Percentiles rank a stretch among this genome's conserved stretches.
Evolutionary conservation across 2,888 invertebrate genomes (phyloP).

Genomic region (Mythimna albipuncta): DNA sequence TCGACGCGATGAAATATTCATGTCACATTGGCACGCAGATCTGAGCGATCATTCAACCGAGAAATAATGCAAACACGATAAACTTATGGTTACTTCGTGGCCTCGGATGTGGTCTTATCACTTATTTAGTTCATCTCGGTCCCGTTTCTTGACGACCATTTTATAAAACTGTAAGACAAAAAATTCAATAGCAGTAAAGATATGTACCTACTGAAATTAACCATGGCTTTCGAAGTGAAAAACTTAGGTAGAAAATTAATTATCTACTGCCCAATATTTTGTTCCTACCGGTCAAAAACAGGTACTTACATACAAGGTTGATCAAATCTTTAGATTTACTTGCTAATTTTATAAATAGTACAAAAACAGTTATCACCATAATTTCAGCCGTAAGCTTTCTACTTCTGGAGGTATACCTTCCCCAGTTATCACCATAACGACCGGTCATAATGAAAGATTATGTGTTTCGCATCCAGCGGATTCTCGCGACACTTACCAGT

Average conservation of each 20-base stretch:
- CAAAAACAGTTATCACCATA: background rate
- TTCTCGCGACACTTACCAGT: too few species aligned
- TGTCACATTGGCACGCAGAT: constrained; percentile 86
- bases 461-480: too few species aligned
- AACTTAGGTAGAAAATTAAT: background rate
- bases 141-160: constrained; percentile 35
- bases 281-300: background rate
- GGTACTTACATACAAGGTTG: too few species aligned
- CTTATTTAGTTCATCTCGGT: constrained; percentile 52
- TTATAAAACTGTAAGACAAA: background rate
- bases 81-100: constrained; percentile 85
- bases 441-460: too few species aligned
- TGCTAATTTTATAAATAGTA: background rate
- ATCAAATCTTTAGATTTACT: background rate
- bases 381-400: too few species aligned
- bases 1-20: constrained; percentile 83
- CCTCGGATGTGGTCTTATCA: constrained; percentile 72
- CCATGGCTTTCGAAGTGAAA: background rate
- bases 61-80: constrained; percentile 89
- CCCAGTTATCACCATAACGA: too few species aligned
- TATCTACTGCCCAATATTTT: background rate
- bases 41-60: constrained; percentile 83
- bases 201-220: background rate
- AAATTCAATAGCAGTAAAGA: background rate
- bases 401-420: too few species aligned